These are phyloP conservation scores for Chanos chanos DNA, from an alignment of 2,797 vertebrate species.

Conservation along the genomic window DNA sequence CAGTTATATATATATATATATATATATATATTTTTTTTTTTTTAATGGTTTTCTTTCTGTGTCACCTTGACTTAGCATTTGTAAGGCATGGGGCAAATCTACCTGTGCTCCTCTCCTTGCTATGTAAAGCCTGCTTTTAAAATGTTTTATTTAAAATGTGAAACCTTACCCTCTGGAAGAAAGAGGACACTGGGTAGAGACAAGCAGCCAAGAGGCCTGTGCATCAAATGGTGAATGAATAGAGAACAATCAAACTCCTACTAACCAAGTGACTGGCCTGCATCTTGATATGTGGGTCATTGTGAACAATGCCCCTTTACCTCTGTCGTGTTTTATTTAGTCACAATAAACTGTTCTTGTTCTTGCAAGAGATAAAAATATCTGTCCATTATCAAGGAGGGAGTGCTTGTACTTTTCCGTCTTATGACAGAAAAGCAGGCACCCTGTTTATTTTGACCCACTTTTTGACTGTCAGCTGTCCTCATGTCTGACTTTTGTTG, in stretches of 20 bases:
- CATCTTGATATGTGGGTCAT: conserved; percentile 50
- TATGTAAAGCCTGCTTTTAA: conserved; percentile 61
- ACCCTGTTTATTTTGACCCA: conserved; percentile 14
- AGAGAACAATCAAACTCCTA: conserved; percentile 36
- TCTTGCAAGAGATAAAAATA: no score
- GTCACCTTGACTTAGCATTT: no score
- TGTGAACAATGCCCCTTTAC: conserved; percentile 43
- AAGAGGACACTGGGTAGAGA: conserved; percentile 59
- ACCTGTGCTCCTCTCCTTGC: conserved; percentile 28
- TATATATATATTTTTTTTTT: no score
- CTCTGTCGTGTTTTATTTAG: conserved; percentile 28
- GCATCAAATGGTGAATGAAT: conserved; percentile 43
- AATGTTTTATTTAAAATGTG: conserved; percentile 79
- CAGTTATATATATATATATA: no score
- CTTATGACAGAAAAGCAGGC: conserved; percentile 7
- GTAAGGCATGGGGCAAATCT: background rate
- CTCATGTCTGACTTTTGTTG: conserved; percentile 30
- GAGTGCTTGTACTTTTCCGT: background rate
- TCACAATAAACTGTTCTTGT: no score
- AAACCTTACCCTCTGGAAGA: conserved; percentile 59
- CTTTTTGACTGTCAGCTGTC: conserved; percentile 13
- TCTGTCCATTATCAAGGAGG: background rate
- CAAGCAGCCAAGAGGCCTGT: conserved; percentile 32
- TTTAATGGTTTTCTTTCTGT: no score
- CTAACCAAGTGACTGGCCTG: conserved; percentile 36